Base-by-base conservation (phyloP, 1,140 invertebrate species). In the Leguminivora glycinivorella region DNA sequence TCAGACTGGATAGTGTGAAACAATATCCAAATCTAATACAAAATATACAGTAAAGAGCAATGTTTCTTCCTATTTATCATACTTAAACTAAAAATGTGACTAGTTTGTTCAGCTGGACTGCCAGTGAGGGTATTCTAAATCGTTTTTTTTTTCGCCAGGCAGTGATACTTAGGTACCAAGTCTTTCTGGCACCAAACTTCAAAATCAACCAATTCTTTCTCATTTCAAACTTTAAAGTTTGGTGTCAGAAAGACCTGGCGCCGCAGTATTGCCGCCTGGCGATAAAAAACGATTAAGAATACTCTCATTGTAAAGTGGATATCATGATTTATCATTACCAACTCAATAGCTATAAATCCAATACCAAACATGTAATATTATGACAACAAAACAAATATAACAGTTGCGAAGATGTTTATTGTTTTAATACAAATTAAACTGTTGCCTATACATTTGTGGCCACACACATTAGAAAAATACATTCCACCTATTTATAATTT, bases 321-420 rank as follows among this genome's bases (percentile, higher is more conserved):
- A 52, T 52, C 9, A 22, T 10, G 47, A 22, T 52, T 52, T 52
- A 52, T n/a, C 17, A 52, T 6, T 52, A 22, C 43, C 47, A 52
- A 22, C 19, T 9, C 17, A 22, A 2, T 52, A 52, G 43, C 47
- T 52, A 52, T 52, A 52, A 22, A 22, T 52, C 19, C 47, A 22
- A 52, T 52, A 52, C 17, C 14, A 52, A 52, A 22, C 19, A 22
- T 52, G 47, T 52, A 52, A 52, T 52, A 22, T 10, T 22, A 22
- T 52, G 47, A 52, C 47, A 52, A 22, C 47, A 22, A 52, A 52
- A 52, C 47, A 52, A 52, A 52, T 52, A 52, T 52, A 52, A 52
- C 19, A 22, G 47, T 52, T 52, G 47, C 19, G n/a, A 52, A 52
- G 2, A 22, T 52, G 19, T 52, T 52, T 52, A 52, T 52, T 52